Base-by-base conservation (phyloP, 2,888 invertebrate species). In the Epiblema foenella region DNA sequence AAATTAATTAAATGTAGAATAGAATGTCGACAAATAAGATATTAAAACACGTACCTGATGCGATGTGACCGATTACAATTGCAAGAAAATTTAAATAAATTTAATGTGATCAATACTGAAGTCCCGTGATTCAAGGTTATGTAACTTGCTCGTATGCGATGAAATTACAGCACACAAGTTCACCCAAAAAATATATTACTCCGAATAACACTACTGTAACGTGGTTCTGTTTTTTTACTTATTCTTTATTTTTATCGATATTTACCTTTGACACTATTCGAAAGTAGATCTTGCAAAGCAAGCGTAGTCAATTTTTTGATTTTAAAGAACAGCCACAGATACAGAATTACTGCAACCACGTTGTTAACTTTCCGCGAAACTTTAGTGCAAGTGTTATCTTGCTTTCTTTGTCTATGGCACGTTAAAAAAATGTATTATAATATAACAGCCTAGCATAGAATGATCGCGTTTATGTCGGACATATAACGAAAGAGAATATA, bases 101-200 rank as follows among this genome's bases (percentile, higher is more conserved):
- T 62, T 49, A 29, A 68, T 52, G 78, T 87, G 84, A 92, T 92
- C 91, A 90, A 90, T 91, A 91, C 85, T 82, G 79, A 84, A 86
- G 88, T 91, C 92, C 87, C 91, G 93, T 92, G 93, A 93, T 92
- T 93, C 93, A 93, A 93, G 93, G 93, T 93, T 93, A 93, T 92
- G 88, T 93, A 93, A 93, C 90, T 86, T 87, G 84, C 87, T 88
- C 83, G 77, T 79, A 82, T 78, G 78, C 82, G 86, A 82, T 83
- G 75, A 79, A 81, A 81, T 80, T 78, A 79, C 81, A 79, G 78
- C 79, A 82, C 83, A 71, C 56, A 67, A 51, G 67, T 56, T 62
- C 51, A 71, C 71, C 51, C 54, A 56, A 42, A 62, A 67, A 67
- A 67, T 57, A 24, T 29, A 24, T 62, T 71, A 49, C 33, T 57